Evolutionary conservation across 2,797 vertebrate species (phyloP), one percentile per base, ranked within the genome.

Genomic region (Spatula clypeata): DNA sequence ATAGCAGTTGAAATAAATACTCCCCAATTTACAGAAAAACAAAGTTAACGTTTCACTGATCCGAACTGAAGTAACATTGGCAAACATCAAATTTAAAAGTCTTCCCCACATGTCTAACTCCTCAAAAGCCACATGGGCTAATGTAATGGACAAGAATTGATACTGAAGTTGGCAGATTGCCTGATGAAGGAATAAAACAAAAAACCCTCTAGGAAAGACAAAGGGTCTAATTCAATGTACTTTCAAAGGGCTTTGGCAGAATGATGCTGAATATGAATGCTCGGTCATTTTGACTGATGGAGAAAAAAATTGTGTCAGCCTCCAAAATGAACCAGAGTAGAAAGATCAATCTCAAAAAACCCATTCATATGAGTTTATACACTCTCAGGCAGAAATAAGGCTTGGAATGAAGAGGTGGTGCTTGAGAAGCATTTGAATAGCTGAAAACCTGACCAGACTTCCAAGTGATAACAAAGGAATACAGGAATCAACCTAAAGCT

Each of bases 191-290:
- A 90, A 94, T 92, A 89, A 91, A 94, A 6, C 90, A 92, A 75
- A 94, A 90, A 87, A 67, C 74, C 94, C 94, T 92, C 44, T 14
- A 96, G 95, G 96, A 96, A 92, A 88, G 91, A 95, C 82, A 94
- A 86, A 91, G 58, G 87, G 51, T 79, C 88, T 94, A 93, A 93
- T 94, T 79, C 94, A 74, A 62, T 89, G 84, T 74, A 64, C 65
- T 85, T 73, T 54, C 80, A 67, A 73, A 94, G 66, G 86, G 79
- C 86, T 95, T 64, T 85, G 94, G 72, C 89, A 95, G 65, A 96
- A 83, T 2, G 72, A 92, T 88, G 69, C 91, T 24, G 57, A 82
- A 74, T 69, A 92, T 86, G 89, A 93, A 86, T 11, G 17, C 49
- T 49, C 58, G 89, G 89, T 83, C 92, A 32, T 72, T 90, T n/a